These are phyloP conservation scores for Chanos chanos DNA, from an alignment of 2,797 vertebrate species.

Conservation along the genomic window DNA sequence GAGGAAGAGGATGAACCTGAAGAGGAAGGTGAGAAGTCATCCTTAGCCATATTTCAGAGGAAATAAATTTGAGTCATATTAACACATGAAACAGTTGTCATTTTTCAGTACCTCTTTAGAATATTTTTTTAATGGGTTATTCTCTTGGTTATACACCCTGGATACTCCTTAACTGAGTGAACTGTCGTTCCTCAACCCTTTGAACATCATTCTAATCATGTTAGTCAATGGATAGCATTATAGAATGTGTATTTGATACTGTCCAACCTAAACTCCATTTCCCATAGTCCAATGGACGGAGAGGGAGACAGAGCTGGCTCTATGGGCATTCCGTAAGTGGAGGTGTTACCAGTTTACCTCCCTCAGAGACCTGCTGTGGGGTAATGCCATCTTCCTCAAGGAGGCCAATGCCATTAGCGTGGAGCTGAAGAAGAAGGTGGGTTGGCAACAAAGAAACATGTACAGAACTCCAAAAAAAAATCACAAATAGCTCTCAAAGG, in stretches of 20 bases:
- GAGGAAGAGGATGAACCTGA: slow-evolving; percentile 93
- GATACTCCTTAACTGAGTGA: no score
- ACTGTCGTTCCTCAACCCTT: no score
- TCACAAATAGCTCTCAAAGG: no score
- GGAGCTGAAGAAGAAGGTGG: slow-evolving; percentile 96
- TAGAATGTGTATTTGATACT: not conserved
- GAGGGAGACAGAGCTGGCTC: slow-evolving; percentile 84
- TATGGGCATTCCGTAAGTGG: slow-evolving; percentile 96
- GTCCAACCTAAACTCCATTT: not conserved
- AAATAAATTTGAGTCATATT: not conserved
- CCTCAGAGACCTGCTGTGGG: slow-evolving; percentile 92
- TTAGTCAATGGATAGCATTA: no score
- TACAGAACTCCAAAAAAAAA: no score
- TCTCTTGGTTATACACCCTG: no score
- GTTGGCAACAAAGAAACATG: not conserved
- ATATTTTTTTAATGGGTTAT: no score
- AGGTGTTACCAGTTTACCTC: slow-evolving; percentile 98
- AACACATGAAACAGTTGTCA: not conserved
- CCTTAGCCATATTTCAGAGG: not conserved
- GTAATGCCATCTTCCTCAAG: slow-evolving; percentile 95
- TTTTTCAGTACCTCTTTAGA: no score
- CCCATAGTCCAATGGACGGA: slow-evolving; percentile 89
- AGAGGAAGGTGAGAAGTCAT: slow-evolving; percentile 80
- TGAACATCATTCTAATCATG: no score
- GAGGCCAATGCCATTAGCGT: slow-evolving; percentile 98